Evolutionary conservation across 2,797 vertebrate genomes (phyloP).

Genomic region (Morelia viridis): DNA sequence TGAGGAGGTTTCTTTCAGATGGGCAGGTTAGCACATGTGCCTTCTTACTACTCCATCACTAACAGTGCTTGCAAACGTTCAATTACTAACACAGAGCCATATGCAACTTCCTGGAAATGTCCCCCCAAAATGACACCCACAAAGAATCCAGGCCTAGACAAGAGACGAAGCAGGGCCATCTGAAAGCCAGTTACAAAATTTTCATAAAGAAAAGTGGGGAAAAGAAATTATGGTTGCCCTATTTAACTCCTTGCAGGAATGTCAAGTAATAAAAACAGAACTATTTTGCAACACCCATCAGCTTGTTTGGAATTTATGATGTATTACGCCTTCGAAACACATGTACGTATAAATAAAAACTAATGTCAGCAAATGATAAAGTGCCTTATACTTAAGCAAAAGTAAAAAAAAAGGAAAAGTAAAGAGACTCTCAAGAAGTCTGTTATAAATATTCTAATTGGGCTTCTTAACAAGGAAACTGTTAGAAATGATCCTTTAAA

Average conservation of each 20-base stretch:
- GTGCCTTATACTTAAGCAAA: background rate
- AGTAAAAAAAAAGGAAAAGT: background rate
- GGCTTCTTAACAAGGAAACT: background rate
- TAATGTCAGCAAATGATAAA: background rate
- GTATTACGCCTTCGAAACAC: background rate
- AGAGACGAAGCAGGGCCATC: background rate
- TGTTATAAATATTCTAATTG: background rate
- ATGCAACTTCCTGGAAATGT: background rate
- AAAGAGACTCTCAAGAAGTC: background rate
- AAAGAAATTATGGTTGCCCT: background rate
- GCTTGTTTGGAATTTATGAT: background rate
- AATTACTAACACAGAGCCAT: background rate
- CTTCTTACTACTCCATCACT: background rate
- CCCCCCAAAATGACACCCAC: background rate
- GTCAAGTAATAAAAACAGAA: background rate
- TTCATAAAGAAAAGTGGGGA: background rate
- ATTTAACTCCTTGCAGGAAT: background rate
- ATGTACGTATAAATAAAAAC: background rate
- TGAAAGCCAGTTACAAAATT: background rate
- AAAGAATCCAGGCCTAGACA: background rate
- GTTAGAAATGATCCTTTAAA: background rate
- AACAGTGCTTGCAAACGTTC: background rate
- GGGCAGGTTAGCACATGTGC: background rate
- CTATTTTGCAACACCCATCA: background rate
- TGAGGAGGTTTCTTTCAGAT: slow-evolving; percentile 35